Evolutionary conservation across 92 coral and sea anemone species (phyloP).

Genomic region (Phymanthus crucifer): DNA sequence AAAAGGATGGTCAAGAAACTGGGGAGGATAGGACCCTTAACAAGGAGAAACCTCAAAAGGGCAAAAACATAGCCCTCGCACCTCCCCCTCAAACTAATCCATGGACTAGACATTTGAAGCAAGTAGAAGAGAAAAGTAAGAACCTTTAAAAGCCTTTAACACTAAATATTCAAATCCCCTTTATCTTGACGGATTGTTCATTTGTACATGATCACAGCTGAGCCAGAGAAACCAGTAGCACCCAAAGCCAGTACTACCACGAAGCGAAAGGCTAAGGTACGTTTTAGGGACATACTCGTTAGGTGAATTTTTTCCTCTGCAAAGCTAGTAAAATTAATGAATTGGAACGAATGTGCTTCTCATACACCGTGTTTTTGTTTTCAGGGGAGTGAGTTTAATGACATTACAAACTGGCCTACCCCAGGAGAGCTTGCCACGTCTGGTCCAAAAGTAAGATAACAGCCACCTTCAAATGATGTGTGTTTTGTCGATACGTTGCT

Average conservation of each 20-base stretch:
- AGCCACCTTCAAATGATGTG: conserved; percentile 44
- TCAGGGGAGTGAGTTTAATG: conserved; percentile 88
- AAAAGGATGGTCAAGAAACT: conserved; percentile 30
- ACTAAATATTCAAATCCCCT: not conserved
- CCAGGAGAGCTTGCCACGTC: conserved; percentile 88
- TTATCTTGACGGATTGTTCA: conserved; percentile 16
- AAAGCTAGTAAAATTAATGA: conserved; percentile 2
- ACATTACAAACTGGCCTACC: conserved; percentile 96
- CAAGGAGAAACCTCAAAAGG: conserved; percentile 56
- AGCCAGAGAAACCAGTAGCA: conserved; percentile 65
- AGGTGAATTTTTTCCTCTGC: conserved; percentile 6
- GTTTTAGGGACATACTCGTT: conserved; percentile 19
- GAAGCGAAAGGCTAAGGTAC: conserved; percentile 78
- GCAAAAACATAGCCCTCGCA: conserved; percentile 59
- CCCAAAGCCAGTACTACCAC: conserved; percentile 59
- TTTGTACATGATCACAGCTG: conserved; percentile 52
- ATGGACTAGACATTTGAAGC: conserved; percentile 84
- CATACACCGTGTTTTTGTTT: conserved; percentile 14
- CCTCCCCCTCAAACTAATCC: conserved; percentile 93
- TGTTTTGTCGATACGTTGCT: conserved; percentile 38
- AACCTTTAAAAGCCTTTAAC: not conserved
- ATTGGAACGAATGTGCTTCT: not conserved
- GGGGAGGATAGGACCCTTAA: conserved; percentile 38
- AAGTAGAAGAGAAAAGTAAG: conserved; percentile 63
- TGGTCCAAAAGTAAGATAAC: conserved; percentile 48